A percentile compares a stretch with the other conserved stretches of the same genome.
Conservation (phyloP, 2,888 invertebrate genomes). For the Beris morrisii region DNA sequence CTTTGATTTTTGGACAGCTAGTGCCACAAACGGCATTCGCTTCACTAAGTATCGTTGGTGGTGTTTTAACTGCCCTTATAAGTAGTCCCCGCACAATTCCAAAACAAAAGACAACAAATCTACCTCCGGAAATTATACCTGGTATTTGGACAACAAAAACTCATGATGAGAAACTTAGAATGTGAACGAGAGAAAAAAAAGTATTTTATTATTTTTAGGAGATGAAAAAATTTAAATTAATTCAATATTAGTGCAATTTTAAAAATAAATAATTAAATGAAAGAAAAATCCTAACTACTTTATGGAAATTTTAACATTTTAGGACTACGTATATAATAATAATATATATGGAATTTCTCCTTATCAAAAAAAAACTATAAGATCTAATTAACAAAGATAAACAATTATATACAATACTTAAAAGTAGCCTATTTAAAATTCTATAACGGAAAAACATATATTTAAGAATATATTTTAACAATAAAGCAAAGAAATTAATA, state of each 20-base stretch:
- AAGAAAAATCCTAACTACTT: slow-evolving; percentile 2
- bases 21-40: slow-evolving; percentile 54
- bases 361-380: neutral
- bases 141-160: slow-evolving; percentile 56
- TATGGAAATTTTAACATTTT: slow-evolving; percentile 18
- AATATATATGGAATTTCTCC: neutral
- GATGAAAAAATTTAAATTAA: neutral
- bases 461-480: slow-evolving; percentile 6
- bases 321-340: no score
- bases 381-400: slow-evolving; percentile 7
- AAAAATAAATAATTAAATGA: neutral
- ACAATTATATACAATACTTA: neutral
- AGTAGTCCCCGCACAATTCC: slow-evolving; percentile 53
- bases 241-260: slow-evolving; percentile 2
- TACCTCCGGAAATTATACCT: slow-evolving; percentile 54
- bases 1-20: slow-evolving; percentile 52
- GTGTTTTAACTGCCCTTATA: slow-evolving; percentile 50
- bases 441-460: no score
- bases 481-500: neutral
- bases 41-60: slow-evolving; percentile 52
- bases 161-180: slow-evolving; percentile 46
- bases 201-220: neutral
- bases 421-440: neutral
- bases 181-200: slow-evolving; percentile 12
- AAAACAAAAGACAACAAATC: slow-evolving; percentile 49